Percentiles rank a stretch among this genome's conserved stretches.
Evolutionary conservation across 2,113 vertebrate species (phyloP).

Genomic region (Crotalus viridis): DNA sequence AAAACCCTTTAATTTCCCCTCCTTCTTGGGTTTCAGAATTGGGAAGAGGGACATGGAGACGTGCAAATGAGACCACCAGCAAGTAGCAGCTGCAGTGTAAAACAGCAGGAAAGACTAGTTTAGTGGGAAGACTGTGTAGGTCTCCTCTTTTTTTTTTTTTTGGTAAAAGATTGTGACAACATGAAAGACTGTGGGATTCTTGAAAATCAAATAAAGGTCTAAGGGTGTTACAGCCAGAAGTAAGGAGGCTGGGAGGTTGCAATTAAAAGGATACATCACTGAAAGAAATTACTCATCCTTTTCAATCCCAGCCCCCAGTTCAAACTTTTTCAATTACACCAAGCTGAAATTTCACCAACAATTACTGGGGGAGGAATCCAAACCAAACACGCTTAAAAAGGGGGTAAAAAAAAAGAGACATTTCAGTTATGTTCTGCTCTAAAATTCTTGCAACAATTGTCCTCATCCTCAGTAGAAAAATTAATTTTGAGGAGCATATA

Average conservation of each 20-base stretch:
- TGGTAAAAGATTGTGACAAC: constrained; percentile 18
- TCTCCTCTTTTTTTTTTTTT: not conserved
- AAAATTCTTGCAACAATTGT: not conserved
- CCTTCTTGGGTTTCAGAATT: constrained; percentile 31
- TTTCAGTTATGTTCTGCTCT: not conserved
- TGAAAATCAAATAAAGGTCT: constrained; percentile 8
- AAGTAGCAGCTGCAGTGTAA: constrained; percentile 50
- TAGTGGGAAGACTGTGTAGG: constrained; percentile 21
- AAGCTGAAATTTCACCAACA: not conserved
- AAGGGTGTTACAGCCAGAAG: not conserved
- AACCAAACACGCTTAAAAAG: not conserved
- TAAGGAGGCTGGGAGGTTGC: not conserved
- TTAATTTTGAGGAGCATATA: not conserved
- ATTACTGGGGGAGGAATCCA: too few species aligned
- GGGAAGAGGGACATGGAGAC: not conserved
- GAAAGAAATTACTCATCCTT: not conserved
- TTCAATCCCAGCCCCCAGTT: not conserved
- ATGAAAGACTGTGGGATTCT: constrained; percentile 35
- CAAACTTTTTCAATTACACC: not conserved
- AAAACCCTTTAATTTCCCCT: not conserved
- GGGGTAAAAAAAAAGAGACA: not conserved
- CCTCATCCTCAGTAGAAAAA: not conserved
- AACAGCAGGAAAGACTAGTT: constrained; percentile 50
- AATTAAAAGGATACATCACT: not conserved
- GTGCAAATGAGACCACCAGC: constrained; percentile 49